Percentiles rank a stretch among this genome's conserved stretches.
Evolutionary conservation across 1,140 invertebrate species (phyloP).

Genomic region (Lerema accius): DNA sequence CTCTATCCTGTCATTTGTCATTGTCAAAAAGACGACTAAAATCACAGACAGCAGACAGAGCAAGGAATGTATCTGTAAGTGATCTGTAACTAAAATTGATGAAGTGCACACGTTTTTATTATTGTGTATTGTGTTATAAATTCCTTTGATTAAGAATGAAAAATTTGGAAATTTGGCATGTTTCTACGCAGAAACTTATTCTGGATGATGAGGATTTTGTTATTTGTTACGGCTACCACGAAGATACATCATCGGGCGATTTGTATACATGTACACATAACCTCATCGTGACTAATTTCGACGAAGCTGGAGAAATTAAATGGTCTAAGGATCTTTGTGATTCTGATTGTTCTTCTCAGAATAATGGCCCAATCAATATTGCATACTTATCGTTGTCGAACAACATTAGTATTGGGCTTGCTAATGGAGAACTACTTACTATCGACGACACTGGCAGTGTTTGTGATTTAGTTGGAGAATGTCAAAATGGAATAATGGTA

Average conservation of each 20-base stretch:
- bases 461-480: conserved; percentile 61
- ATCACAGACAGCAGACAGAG: too few species aligned
- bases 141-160: conserved; percentile 64
- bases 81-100: too few species aligned
- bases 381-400: conserved; percentile 66
- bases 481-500: conserved; percentile 70
- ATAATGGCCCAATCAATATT: conserved; percentile 61
- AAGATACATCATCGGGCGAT: conserved; percentile 49
- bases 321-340: conserved; percentile 64
- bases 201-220: conserved; percentile 46
- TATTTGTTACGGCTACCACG: conserved; percentile 60
- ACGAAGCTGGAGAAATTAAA: conserved; percentile 50
- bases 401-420: conserved; percentile 60
- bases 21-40: too few species aligned
- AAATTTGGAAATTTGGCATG: conserved; percentile 64
- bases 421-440: conserved; percentile 67
- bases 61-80: too few species aligned
- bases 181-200: conserved; percentile 49
- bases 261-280: conserved; percentile 70
- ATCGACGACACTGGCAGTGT: conserved; percentile 50
- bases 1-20: too few species aligned
- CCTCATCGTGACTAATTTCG: conserved; percentile 60
- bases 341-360: conserved; percentile 39
- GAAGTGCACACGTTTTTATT: too few species aligned
- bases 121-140: too few species aligned